Evolutionary conservation across 2,888 invertebrate genomes (phyloP).

Genomic region (Ferrisia virgata): DNA sequence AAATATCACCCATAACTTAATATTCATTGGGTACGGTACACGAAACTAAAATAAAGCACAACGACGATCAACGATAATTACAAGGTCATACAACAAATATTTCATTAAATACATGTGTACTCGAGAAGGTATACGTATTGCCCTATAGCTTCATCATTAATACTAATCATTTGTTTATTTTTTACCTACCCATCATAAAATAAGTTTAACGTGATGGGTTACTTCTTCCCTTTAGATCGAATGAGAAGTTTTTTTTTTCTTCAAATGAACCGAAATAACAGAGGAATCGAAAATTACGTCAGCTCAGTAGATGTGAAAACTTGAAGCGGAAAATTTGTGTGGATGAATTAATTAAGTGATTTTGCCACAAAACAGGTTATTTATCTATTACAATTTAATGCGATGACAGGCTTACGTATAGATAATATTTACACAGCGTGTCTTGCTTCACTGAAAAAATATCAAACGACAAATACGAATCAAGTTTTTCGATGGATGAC

Average conservation of each 20-base stretch:
- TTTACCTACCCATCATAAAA: too few species aligned
- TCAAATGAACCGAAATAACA: neutral
- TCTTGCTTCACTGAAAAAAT: neutral
- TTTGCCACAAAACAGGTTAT: neutral
- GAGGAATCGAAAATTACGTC: neutral
- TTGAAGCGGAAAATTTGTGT: neutral
- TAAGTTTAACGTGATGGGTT: neutral
- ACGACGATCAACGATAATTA: too few species aligned
- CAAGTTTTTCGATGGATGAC: neutral
- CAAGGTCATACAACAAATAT: neutral
- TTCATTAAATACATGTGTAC: neutral
- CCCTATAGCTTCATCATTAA: neutral
- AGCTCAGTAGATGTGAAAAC: neutral
- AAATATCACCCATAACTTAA: too few species aligned
- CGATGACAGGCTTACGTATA: neutral
- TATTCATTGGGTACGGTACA: neutral
- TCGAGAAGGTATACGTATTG: neutral
- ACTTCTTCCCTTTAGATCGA: neutral
- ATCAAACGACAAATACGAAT: neutral
- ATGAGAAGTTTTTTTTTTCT: neutral
- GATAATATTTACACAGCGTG: neutral
- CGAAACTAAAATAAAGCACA: too few species aligned
- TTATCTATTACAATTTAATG: neutral
- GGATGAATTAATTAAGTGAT: conserved; percentile 7
- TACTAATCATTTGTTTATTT: neutral